phyloP scores from a whole-genome alignment of 2,888 invertebrate species.

The Epistrophe grossulariae region DNA sequence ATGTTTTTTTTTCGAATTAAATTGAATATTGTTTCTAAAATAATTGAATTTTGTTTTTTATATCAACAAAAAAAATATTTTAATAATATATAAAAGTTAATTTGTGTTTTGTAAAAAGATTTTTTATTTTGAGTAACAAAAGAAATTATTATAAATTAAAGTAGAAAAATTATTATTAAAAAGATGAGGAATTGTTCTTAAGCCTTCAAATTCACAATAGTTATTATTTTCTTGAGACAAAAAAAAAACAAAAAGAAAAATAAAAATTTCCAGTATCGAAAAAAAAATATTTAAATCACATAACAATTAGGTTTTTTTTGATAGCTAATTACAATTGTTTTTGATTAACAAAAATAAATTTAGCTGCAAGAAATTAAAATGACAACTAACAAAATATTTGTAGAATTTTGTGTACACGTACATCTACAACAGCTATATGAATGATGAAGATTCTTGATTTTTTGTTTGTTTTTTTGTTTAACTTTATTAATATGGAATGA shows the following conservation, averaged over 20 bases:
- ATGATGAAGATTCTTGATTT: constrained; percentile 43
- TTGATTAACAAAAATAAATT: constrained; percentile 37
- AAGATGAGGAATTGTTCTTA: constrained; percentile 49
- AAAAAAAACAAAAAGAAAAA: constrained; percentile 28
- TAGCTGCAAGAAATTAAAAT: constrained; percentile 11
- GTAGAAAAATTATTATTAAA: constrained; percentile 45
- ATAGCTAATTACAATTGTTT: constrained; percentile 64
- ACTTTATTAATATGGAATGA: constrained; percentile 64
- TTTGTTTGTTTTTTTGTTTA: constrained; percentile 15
- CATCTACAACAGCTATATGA: constrained; percentile 54
- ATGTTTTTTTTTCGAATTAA: background rate
- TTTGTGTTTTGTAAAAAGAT: constrained; percentile 58
- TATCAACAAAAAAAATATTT: background rate
- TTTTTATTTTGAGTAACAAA: constrained; percentile 70
- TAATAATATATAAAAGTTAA: background rate
- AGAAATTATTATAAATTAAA: constrained; percentile 69
- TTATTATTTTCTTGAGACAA: constrained; percentile 32
- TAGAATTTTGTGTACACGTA: constrained; percentile 43
- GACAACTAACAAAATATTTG: constrained; percentile 18
- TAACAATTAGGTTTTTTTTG: constrained; percentile 37
- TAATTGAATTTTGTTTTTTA: background rate
- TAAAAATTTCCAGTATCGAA: constrained; percentile 29
- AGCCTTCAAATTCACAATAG: constrained; percentile 62
- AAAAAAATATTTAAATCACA: constrained; percentile 53
- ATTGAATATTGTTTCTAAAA: background rate